phyloP scores from a whole-genome alignment of 2,888 invertebrate species.

The Drosophila eohydei region DNA sequence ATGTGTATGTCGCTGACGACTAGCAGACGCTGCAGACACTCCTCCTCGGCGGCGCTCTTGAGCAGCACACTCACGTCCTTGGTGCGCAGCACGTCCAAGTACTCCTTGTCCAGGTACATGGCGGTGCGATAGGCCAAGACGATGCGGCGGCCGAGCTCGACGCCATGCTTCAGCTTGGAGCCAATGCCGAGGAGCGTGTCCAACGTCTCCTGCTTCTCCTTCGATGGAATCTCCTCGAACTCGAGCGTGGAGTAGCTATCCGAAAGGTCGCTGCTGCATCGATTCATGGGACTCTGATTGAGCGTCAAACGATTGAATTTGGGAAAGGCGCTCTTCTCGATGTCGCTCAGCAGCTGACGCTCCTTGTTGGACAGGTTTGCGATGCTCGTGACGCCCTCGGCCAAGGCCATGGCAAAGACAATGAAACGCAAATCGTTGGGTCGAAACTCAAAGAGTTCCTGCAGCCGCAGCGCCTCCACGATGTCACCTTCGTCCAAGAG shows the following conservation, averaged over 20 bases:
- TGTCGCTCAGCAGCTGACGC: conserved; percentile 86
- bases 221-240: conserved; percentile 84
- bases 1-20: conserved; percentile 87
- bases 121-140: conserved; percentile 87
- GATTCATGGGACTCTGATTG: conserved; percentile 78
- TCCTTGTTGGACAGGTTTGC: conserved; percentile 88
- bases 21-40: conserved; percentile 87
- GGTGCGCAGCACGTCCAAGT: conserved; percentile 86
- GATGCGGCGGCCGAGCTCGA: conserved; percentile 86
- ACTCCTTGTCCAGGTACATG: conserved; percentile 86
- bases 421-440: conserved; percentile 87
- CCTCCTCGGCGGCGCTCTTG: conserved; percentile 86
- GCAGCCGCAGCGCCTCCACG: conserved; percentile 86
- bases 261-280: conserved; percentile 71
- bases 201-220: conserved; percentile 83
- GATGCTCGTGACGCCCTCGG: conserved; percentile 87
- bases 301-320: conserved; percentile 84
- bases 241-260: conserved; percentile 82
- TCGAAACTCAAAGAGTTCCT: conserved; percentile 84
- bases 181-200: conserved; percentile 86
- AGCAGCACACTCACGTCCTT: conserved; percentile 86
- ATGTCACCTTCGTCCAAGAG: conserved; percentile 87
- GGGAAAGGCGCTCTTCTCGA: conserved; percentile 83
- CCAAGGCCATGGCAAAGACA: conserved; percentile 87
- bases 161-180: conserved; percentile 86